These are phyloP conservation scores for Rissa tridactyla DNA, from an alignment of 2,113 vertebrate genomes.

Conservation along the genomic window DNA sequence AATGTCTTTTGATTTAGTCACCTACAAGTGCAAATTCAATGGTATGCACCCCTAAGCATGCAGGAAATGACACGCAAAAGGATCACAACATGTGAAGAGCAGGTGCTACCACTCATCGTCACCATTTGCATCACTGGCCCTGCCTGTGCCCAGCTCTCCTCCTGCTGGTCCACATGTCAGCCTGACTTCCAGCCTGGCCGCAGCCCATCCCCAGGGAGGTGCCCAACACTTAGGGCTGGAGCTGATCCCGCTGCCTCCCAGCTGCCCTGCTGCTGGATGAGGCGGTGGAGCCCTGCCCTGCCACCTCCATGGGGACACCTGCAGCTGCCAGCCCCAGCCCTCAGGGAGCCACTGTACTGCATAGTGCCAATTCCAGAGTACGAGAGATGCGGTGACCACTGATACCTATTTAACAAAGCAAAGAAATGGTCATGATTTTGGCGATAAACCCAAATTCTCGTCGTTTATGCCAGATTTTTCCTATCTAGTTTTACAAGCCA, in stretches of 20 bases:
- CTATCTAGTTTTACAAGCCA: not conserved
- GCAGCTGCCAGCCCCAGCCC: not conserved
- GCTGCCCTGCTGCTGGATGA: not conserved
- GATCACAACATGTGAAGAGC: not conserved
- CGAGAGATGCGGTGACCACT: not conserved
- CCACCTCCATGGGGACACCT: not conserved
- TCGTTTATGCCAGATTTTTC: not conserved
- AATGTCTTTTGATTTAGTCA: not conserved
- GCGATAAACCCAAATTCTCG: not conserved
- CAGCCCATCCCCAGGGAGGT: not conserved
- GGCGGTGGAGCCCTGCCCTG: accelerated
- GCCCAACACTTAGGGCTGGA: too few relatives aligned
- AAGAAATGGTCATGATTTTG: not conserved
- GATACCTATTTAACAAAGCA: not conserved
- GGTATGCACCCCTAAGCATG: accelerated
- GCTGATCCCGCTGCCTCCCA: not conserved
- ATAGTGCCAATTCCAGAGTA: not conserved
- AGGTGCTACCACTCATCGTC: not conserved
- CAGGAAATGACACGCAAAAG: not conserved
- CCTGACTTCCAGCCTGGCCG: not conserved
- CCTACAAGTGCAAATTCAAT: not conserved
- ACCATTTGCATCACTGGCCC: not conserved
- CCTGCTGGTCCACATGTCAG: not conserved
- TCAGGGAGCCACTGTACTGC: not conserved
- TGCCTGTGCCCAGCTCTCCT: not conserved